Evolutionary conservation across 2,888 invertebrate species (phyloP).

Genomic region (Opisthograptis luteolata): DNA sequence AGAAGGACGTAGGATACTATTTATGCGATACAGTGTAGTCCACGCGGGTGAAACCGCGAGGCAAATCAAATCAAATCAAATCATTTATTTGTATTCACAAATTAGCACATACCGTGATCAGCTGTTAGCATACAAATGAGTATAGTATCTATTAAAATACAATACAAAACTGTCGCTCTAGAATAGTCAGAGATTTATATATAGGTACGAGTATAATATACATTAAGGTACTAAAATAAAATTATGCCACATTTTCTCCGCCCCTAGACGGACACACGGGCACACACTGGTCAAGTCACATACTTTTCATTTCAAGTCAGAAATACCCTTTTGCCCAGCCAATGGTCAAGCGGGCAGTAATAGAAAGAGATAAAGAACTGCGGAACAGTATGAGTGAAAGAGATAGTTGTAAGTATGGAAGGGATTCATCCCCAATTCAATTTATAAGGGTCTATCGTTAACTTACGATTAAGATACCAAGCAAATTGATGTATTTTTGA

Average conservation of each 20-base stretch:
- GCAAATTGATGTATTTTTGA: neutral
- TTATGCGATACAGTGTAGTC: too few species aligned
- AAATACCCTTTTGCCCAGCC: conserved; percentile 49
- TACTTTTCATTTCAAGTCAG: neutral
- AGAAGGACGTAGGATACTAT: too few species aligned
- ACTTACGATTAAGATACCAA: conserved; percentile 16
- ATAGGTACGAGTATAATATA: too few species aligned
- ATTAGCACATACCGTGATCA: too few species aligned
- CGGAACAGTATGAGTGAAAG: conserved; percentile 20
- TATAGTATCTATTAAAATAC: too few species aligned
- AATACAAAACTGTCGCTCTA: too few species aligned
- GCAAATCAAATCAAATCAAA: too few species aligned
- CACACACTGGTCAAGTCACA: neutral
- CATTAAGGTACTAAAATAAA: neutral
- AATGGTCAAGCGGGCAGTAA: conserved; percentile 77
- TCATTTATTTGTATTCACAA: too few species aligned
- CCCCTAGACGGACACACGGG: conserved; percentile 11
- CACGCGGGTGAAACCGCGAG: too few species aligned
- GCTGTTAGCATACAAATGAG: too few species aligned
- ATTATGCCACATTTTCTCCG: conserved; percentile 1
- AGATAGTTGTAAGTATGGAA: conserved; percentile 27
- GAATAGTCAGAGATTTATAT: too few species aligned
- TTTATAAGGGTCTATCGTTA: conserved; percentile 11
- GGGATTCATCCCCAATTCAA: conserved; percentile 28
- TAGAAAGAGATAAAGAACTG: conserved; percentile 47